A percentile compares a stretch with the other conserved stretches of the same genome.
Evolutionary conservation across 2,113 vertebrate species (phyloP).

Genomic region (Sturnira hondurensis): DNA sequence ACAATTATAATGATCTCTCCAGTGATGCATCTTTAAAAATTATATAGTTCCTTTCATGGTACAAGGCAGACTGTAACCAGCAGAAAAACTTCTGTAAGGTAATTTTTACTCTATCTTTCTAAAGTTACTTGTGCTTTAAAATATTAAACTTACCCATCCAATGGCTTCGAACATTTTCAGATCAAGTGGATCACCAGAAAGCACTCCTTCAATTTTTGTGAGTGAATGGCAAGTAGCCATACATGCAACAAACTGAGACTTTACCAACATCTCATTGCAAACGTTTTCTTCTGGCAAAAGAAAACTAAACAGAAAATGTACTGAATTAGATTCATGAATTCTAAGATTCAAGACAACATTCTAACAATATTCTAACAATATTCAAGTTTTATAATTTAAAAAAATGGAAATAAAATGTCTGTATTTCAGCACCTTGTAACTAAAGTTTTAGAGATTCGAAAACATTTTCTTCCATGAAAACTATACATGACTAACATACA

Average conservation of each 20-base stretch:
- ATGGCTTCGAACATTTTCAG: conserved; percentile 99
- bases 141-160: conserved; percentile 90
- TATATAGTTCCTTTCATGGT: not conserved
- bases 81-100: not conserved
- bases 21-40: not conserved
- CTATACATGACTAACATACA: not conserved
- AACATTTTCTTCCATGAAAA: conserved; percentile 2
- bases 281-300: conserved; percentile 89
- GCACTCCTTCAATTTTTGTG: conserved; percentile 95
- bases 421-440: not conserved
- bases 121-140: not conserved
- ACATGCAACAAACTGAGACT: conserved; percentile 94
- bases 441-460: not conserved
- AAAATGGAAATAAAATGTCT: conserved; percentile 4
- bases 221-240: conserved; percentile 99
- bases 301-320: conserved; percentile 83
- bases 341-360: not conserved
- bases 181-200: conserved; percentile 97
- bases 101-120: conserved; percentile 1
- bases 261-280: conserved; percentile 90
- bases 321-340: conserved; percentile 34
- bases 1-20: not conserved
- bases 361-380: not conserved
- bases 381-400: not conserved
- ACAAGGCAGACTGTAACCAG: not conserved